A percentile compares a stretch with the other conserved stretches of the same genome.
Evolutionary conservation across 2,113 vertebrate genomes (phyloP).

Genomic region (Xenus cinereus): DNA sequence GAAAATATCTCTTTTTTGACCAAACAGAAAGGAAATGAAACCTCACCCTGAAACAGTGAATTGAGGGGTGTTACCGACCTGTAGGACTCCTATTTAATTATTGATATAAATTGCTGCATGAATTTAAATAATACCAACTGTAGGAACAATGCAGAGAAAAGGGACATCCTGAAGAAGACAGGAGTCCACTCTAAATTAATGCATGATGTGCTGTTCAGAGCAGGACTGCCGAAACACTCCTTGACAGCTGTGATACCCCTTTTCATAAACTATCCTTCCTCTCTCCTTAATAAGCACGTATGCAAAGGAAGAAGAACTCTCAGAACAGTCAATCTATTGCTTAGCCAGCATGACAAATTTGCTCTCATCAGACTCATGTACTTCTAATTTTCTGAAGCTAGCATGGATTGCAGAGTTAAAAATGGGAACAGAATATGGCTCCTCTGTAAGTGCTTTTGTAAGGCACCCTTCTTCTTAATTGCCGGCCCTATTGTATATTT

Average conservation of each 20-base stretch:
- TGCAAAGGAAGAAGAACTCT: not conserved
- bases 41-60: not conserved
- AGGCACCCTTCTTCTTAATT: conserved; percentile 2
- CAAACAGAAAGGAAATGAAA: not conserved
- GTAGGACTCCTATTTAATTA: not conserved
- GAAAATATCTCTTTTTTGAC: not conserved
- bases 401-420: not conserved
- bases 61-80: not conserved
- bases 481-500: not conserved
- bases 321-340: conserved; percentile 8
- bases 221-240: not conserved
- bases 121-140: not conserved
- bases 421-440: not conserved
- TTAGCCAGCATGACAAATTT: conserved; percentile 7
- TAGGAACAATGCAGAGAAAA: not conserved
- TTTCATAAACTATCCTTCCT: not conserved
- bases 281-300: not conserved
- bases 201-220: not conserved
- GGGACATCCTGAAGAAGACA: not conserved
- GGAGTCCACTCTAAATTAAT: not conserved
- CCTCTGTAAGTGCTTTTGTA: not conserved
- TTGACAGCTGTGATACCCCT: not conserved
- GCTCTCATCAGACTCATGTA: not conserved
- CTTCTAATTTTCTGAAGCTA: conserved; percentile 15
- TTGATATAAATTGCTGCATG: not conserved